These are phyloP conservation scores for Pedionomus torquatus DNA, from an alignment of 2,113 vertebrate genomes.

Conservation along the genomic window DNA sequence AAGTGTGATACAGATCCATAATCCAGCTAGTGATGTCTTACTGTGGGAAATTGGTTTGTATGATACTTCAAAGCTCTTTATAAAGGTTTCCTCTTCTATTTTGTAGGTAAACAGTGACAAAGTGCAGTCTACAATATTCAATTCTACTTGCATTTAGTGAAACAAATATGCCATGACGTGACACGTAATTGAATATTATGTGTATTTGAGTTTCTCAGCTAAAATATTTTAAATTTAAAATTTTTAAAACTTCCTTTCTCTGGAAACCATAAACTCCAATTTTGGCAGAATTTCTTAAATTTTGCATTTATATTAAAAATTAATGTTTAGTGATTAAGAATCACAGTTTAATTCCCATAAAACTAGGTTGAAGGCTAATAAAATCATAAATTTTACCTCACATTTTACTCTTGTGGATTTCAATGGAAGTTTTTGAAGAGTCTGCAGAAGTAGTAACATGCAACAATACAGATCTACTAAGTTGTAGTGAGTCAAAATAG, in stretches of 20 bases:
- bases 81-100: neutral
- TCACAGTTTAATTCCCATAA: neutral
- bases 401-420: neutral
- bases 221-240: neutral
- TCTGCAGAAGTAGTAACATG: neutral
- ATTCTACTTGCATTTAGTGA: neutral
- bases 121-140: neutral
- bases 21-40: neutral
- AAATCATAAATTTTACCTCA: neutral
- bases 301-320: neutral
- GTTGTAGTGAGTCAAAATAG: neutral
- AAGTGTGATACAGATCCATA: neutral
- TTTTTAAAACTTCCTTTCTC: neutral
- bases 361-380: neutral
- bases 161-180: neutral
- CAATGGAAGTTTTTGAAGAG: neutral
- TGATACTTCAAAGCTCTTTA: neutral
- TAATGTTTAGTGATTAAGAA: neutral
- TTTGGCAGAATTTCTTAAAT: neutral
- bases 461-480: neutral
- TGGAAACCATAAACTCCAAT: fast-evolving
- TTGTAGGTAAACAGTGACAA: neutral
- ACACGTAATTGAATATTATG: fast-evolving
- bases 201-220: neutral
- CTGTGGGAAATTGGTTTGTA: neutral